These are phyloP conservation scores for Phylloscopus trochiloides DNA, from an alignment of 2,113 vertebrate species.

Conservation along the genomic window DNA sequence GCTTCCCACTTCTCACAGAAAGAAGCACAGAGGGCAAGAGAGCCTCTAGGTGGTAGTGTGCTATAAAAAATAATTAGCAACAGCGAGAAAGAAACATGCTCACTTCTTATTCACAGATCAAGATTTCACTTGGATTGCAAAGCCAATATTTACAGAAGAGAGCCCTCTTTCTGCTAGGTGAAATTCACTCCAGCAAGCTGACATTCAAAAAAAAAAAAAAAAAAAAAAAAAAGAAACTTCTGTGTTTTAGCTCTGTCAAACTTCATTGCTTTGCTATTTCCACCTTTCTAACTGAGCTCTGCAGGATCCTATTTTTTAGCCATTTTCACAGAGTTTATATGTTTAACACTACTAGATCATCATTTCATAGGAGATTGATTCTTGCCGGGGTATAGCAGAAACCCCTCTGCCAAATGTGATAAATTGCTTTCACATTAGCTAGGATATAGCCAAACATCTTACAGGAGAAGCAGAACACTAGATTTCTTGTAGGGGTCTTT, in stretches of 20 bases:
- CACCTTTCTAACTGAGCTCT: background rate
- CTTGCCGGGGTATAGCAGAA: background rate
- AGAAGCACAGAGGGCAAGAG: background rate
- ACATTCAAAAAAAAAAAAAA: background rate
- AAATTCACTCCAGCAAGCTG: background rate
- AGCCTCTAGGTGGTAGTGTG: slow-evolving; percentile 51
- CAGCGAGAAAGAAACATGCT: background rate
- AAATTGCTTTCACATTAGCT: background rate
- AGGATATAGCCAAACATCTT: background rate
- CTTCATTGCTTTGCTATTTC: background rate
- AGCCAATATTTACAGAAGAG: background rate
- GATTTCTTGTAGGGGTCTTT: background rate
- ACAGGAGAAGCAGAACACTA: background rate
- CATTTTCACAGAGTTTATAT: background rate
- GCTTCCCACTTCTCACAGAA: background rate
- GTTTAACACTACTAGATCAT: background rate
- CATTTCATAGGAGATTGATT: background rate
- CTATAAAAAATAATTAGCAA: slow-evolving; percentile 12
- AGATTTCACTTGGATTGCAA: background rate
- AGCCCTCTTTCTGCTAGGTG: background rate
- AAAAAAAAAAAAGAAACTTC: background rate
- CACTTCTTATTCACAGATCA: background rate
- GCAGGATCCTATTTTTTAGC: background rate
- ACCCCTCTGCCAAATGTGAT: background rate
- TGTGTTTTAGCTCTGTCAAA: background rate